Evolutionary conservation across 2,888 invertebrate genomes (phyloP).

Genomic region (Morpho helenor): DNA sequence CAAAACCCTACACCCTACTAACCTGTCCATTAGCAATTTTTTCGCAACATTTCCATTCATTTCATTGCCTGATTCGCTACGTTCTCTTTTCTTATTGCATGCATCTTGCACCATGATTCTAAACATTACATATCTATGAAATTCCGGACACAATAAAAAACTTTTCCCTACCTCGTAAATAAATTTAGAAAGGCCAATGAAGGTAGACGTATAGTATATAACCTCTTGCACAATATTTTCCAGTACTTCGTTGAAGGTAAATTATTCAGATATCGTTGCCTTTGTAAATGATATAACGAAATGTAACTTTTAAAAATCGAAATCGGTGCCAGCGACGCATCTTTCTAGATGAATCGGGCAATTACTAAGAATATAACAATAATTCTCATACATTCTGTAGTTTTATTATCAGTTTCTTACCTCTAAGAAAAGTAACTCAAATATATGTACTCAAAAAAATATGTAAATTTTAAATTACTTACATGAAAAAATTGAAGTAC

Average conservation of each 20-base stretch:
- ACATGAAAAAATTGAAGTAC: conserved; percentile 23
- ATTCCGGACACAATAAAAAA: conserved; percentile 1
- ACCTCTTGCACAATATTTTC: too few species aligned
- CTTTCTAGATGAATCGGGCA: conserved; percentile 23
- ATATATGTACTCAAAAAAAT: too few species aligned
- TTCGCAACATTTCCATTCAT: conserved; percentile 52
- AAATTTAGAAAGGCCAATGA: too few species aligned
- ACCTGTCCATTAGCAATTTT: conserved; percentile 55
- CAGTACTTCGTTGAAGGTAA: too few species aligned
- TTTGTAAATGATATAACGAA: too few species aligned
- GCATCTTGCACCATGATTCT: conserved; percentile 32
- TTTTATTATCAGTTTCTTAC: too few species aligned
- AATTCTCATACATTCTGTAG: too few species aligned
- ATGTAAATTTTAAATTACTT: conserved; percentile 7
- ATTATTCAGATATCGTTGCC: too few species aligned
- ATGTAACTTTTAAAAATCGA: too few species aligned
- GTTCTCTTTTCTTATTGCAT: conserved; percentile 49
- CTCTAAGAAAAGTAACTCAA: too few species aligned
- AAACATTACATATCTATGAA: conserved; percentile 12
- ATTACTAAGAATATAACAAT: not conserved
- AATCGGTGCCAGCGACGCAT: too few species aligned
- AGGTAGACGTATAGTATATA: too few species aligned
- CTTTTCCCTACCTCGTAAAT: not conserved
- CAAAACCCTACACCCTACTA: conserved; percentile 23
- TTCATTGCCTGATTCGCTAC: conserved; percentile 52